phyloP scores from a whole-genome alignment of 2,797 vertebrate species.

The Bufotes viridis region DNA sequence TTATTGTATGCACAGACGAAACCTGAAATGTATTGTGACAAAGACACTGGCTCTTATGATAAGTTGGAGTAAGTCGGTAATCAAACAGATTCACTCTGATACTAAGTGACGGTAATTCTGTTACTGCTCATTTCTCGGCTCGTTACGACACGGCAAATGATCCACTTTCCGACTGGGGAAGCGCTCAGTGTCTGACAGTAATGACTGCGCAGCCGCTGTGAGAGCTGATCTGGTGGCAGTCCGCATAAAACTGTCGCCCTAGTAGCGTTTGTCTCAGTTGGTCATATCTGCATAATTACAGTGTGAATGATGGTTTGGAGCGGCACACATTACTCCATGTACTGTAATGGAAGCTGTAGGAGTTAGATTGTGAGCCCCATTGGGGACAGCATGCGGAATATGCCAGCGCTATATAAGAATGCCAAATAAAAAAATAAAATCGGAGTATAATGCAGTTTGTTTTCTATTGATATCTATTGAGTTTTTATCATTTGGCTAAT shows the following conservation, averaged over 20 bases:
- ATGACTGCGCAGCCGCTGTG: background rate
- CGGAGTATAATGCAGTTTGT: background rate
- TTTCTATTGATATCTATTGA: background rate
- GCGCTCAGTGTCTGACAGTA: background rate
- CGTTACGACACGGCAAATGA: background rate
- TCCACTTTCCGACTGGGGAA: background rate
- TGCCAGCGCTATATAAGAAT: too few relatives aligned
- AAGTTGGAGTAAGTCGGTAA: constrained; percentile 34
- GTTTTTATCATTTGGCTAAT: background rate
- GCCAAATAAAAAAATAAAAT: too few relatives aligned
- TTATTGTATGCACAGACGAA: constrained; percentile 34
- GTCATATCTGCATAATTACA: background rate
- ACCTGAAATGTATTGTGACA: constrained; percentile 48
- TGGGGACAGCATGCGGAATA: too few relatives aligned
- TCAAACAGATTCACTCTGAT: constrained; percentile 40
- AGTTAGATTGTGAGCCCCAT: background rate
- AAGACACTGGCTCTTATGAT: constrained; percentile 42
- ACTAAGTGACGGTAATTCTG: constrained; percentile 31
- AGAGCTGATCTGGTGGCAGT: background rate
- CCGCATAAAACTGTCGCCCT: background rate
- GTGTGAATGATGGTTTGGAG: background rate
- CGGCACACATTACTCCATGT: background rate
- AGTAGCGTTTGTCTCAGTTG: background rate
- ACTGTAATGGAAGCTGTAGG: background rate
- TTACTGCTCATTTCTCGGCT: constrained; percentile 12